Percentiles rank a stretch among this genome's conserved stretches.
Evolutionary conservation across 2,888 invertebrate species (phyloP).

Genomic region (Chromoteleia sp.): DNA sequence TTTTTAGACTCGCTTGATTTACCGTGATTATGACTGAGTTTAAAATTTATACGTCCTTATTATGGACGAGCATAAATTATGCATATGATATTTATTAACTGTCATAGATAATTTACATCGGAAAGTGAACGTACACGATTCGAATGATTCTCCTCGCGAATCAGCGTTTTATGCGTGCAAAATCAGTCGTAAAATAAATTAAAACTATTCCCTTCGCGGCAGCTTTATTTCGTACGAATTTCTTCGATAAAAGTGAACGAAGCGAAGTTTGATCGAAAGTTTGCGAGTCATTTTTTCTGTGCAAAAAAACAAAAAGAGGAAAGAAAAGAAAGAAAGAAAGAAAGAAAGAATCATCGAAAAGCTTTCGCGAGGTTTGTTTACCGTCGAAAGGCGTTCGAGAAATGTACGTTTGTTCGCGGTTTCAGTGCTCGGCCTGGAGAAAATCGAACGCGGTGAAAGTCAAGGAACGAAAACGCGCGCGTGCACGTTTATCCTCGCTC

Average conservation of each 20-base stretch:
- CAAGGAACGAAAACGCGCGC: slow-evolving; percentile 56
- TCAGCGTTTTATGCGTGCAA: slow-evolving; percentile 5
- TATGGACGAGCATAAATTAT: slow-evolving; percentile 39
- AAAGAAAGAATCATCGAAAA: no score
- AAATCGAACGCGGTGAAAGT: slow-evolving; percentile 67
- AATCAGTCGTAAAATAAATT: slow-evolving; percentile 21
- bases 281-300: no score
- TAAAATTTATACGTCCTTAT: slow-evolving; percentile 58
- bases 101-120: slow-evolving; percentile 50
- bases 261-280: no score
- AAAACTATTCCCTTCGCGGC: background rate
- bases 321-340: no score
- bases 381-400: slow-evolving; percentile 35
- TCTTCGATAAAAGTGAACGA: no score
- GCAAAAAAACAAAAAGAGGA: no score
- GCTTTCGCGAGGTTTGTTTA: slow-evolving; percentile 4
- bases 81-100: slow-evolving; percentile 53
- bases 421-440: slow-evolving; percentile 22
- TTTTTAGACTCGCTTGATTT: slow-evolving; percentile 48
- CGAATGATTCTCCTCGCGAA: slow-evolving; percentile 6
- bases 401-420: slow-evolving; percentile 33
- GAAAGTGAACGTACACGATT: slow-evolving; percentile 40
- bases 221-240: no score
- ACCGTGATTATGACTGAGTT: slow-evolving; percentile 47
- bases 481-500: slow-evolving; percentile 40